phyloP scores from a whole-genome alignment of 2,888 invertebrate species.

The Drosophila seclusa region DNA sequence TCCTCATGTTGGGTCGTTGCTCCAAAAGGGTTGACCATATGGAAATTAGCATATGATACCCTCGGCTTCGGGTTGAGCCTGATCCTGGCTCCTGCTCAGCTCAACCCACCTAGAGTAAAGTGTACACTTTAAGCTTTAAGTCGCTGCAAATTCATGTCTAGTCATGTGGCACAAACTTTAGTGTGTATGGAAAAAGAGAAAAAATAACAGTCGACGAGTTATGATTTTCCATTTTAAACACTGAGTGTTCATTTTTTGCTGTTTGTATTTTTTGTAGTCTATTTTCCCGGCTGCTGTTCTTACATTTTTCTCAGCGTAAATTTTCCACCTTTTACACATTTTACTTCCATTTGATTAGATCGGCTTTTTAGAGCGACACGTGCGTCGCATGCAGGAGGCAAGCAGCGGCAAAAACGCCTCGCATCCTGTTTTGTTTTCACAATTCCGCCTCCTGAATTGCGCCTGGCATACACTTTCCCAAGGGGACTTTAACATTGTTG shows the following conservation, averaged over 20 bases:
- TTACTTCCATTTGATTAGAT: conserved; percentile 83
- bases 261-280: conserved; percentile 30
- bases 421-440: conserved; percentile 77
- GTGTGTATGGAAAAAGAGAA: conserved; percentile 22
- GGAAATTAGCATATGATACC: conserved; percentile 82
- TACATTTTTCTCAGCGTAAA: conserved; percentile 66
- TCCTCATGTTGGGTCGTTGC: conserved; percentile 59
- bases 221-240: conserved; percentile 68
- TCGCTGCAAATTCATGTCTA: conserved; percentile 54
- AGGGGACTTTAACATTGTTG: too few relatives aligned
- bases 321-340: conserved; percentile 83
- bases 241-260: conserved; percentile 40
- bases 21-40: conserved; percentile 80
- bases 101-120: conserved; percentile 3
- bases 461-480: conserved; percentile 39
- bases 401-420: conserved; percentile 46
- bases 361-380: conserved; percentile 76
- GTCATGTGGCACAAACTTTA: conserved; percentile 60
- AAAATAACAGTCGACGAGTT: conserved; percentile 59
- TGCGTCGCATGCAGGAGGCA: conserved; percentile 49
- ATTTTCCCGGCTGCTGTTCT: conserved; percentile 55
- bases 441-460: conserved; percentile 38
- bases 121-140: conserved; percentile 65
- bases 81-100: not conserved
- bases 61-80: conserved; percentile 35